phyloP scores from a whole-genome alignment of 2,797 vertebrate genomes.

The Esox masquinongy region DNA sequence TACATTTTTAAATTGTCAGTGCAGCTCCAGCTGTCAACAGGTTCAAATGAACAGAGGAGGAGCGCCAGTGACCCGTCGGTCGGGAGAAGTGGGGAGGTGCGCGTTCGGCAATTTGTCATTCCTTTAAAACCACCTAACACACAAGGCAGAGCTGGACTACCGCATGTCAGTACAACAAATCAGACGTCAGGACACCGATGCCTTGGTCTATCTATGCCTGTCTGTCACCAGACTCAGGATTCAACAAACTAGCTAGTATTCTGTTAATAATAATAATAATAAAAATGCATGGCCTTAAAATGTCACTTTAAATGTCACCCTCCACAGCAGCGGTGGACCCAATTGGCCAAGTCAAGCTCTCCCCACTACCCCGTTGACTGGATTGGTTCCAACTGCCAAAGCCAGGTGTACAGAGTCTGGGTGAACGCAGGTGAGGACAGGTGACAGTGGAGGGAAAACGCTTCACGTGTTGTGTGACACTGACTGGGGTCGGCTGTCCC shows the following conservation, averaged over 20 bases:
- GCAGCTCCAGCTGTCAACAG: too few species aligned
- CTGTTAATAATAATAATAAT: neutral
- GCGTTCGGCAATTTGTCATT: too few species aligned
- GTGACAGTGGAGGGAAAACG: constrained; percentile 34
- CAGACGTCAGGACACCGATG: neutral
- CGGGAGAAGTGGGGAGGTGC: too few species aligned
- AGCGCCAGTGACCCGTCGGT: too few species aligned
- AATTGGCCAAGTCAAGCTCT: constrained; percentile 24
- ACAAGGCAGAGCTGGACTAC: too few species aligned
- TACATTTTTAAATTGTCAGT: too few species aligned
- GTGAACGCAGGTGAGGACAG: constrained; percentile 54
- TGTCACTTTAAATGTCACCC: constrained; percentile 44
- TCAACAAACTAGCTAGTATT: neutral
- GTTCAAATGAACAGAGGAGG: too few species aligned
- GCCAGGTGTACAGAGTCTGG: constrained; percentile 24
- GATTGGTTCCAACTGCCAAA: neutral
- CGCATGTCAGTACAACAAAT: too few species aligned
- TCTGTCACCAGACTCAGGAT: neutral
- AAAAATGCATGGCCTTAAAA: constrained; percentile 28
- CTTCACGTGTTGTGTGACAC: constrained; percentile 40
- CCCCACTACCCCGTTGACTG: neutral
- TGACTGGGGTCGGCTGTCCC: constrained; percentile 41
- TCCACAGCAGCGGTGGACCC: constrained; percentile 13
- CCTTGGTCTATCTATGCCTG: neutral
- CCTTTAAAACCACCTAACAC: too few species aligned